Evolutionary conservation across 2,888 invertebrate species (phyloP).

Genomic region (Eledona agricola): DNA sequence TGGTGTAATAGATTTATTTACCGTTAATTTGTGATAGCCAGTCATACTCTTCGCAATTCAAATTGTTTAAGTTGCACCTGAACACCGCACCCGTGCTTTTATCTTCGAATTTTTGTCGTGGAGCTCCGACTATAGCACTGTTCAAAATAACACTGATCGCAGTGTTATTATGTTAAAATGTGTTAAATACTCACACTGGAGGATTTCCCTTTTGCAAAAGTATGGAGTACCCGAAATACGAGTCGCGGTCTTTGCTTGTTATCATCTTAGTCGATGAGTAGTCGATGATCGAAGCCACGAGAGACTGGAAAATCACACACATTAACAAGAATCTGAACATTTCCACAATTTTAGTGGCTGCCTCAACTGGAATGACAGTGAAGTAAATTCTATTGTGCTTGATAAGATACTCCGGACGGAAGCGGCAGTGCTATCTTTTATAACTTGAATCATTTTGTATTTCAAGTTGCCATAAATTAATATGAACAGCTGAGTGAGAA

Average conservation of each 20-base stretch:
- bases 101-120: conserved; percentile 5
- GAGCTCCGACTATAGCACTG: conserved; percentile 25
- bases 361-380: no score
- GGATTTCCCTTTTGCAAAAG: conserved; percentile 21
- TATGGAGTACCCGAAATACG: conserved; percentile 21
- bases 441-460: no score
- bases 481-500: no score
- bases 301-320: not conserved
- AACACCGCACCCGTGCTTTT: conserved; percentile 6
- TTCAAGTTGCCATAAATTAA: no score
- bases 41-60: not conserved
- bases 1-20: no score
- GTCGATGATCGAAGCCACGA: not conserved
- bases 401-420: no score
- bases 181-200: conserved; percentile 7
- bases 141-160: no score
- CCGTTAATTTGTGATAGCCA: not conserved
- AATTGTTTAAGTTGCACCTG: conserved; percentile 6
- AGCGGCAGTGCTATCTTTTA: no score
- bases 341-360: not conserved
- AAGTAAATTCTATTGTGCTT: no score
- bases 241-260: conserved; percentile 1
- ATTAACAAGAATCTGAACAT: conserved; percentile 1
- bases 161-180: no score
- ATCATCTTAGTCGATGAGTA: conserved; percentile 19